Evolutionary conservation across 2,797 vertebrate species (phyloP), one percentile per base, ranked within the genome.

Genomic region (Sternarchorhynchus goeldii): DNA sequence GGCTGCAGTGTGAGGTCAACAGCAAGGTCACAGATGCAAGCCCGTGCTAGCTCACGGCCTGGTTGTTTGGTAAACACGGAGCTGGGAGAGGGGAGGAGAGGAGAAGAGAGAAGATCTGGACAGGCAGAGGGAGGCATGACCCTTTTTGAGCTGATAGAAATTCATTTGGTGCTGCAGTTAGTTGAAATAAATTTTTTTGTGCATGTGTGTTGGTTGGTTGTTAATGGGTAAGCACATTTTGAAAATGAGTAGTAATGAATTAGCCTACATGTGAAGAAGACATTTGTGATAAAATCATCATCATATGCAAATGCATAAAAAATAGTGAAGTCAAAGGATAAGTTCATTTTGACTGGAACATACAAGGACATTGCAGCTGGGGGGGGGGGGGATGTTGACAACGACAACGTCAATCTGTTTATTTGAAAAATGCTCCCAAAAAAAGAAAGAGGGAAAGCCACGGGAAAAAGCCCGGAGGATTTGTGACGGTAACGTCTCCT

Each of bases 401-500:
- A 25, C 25, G 25, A 25, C 25, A 25, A 25, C 25, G 25, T 25
- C 87, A 87, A 68, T 76, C 45, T 92, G 91, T 93, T 93, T 89
- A 86, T 93, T 93, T 92, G 89, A 88, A 90, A 90, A 87, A 85
- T 90, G 90, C 91, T 86, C 81, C 85, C 83, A 86, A 90, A 77
- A 86, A 84, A 87, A 80, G 85, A 91, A 79, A 87, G 84, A 87
- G 14, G 10, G 12, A 50, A 14, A 50, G 45, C 12, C 16, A 12
- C 2, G 39, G 14, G 10, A 14, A 50, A 50, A 50, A 50, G 14
- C 45, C 45, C 82, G 88, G 88, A 89, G 79, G 71, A 82, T 89
- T 90, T 86, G 81, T 97, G 96, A 97, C 91, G 91, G 84, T 96
- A 97, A 97, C 90, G 85, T 91, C 92, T 95, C 95, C 92, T 96